These are phyloP conservation scores for Sula dactylatra DNA, from an alignment of 2,113 vertebrate species.

Conservation along the genomic window DNA sequence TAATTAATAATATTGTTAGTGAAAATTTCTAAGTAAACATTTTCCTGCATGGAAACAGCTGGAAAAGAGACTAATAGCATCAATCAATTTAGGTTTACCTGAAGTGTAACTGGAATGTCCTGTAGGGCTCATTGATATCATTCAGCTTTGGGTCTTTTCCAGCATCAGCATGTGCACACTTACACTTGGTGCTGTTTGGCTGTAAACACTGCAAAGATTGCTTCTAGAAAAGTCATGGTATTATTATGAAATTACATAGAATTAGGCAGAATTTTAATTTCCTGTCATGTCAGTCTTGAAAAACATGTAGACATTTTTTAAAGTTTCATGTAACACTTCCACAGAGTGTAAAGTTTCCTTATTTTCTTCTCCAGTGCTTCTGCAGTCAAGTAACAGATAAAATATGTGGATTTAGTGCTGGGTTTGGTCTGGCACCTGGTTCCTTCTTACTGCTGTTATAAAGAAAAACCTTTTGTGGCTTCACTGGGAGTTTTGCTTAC, in stretches of 20 bases:
- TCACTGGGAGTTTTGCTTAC: neutral
- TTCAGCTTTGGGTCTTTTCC: neutral
- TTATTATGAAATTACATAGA: neutral
- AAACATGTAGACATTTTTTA: neutral
- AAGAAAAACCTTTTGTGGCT: neutral
- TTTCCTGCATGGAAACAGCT: neutral
- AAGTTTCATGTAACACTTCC: neutral
- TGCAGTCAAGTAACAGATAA: neutral
- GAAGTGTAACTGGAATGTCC: neutral
- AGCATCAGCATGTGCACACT: neutral
- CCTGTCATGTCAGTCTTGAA: neutral
- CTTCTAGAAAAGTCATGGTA: neutral
- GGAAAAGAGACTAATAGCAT: neutral
- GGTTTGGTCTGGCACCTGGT: neutral
- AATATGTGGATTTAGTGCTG: neutral
- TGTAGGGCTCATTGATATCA: neutral
- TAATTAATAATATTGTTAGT: neutral
- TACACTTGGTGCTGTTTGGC: neutral
- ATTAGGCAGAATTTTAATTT: neutral
- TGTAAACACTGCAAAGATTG: neutral
- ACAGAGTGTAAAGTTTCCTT: neutral
- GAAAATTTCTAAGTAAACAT: neutral
- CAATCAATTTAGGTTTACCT: neutral
- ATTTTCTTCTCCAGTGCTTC: neutral
- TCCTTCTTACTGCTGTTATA: neutral